phyloP scores from a whole-genome alignment of 2,888 invertebrate genomes.

The Drosophila kokeensis region DNA sequence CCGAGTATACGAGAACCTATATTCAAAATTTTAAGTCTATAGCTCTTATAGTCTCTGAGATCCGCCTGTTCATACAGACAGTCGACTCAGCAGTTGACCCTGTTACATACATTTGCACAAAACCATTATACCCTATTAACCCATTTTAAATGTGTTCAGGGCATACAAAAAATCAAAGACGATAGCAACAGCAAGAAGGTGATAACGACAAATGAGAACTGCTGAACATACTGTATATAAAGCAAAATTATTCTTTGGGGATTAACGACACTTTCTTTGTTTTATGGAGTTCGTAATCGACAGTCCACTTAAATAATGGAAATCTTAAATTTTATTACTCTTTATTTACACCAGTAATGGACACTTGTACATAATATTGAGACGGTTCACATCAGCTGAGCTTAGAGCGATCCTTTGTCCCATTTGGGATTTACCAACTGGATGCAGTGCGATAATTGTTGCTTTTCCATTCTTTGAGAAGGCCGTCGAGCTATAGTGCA shows the following conservation, averaged over 20 bases:
- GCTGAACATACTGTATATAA: not conserved
- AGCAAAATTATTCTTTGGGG: not conserved
- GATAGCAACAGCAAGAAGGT: not conserved
- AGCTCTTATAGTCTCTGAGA: too few relatives aligned
- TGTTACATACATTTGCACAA: too few relatives aligned
- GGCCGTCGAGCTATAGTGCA: slow-evolving; percentile 91
- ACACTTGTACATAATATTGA: slow-evolving; percentile 73
- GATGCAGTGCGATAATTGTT: slow-evolving; percentile 88
- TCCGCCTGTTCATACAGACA: too few relatives aligned
- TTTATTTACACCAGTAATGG: slow-evolving; percentile 27
- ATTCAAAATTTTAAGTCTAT: too few relatives aligned
- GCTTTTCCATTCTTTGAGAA: slow-evolving; percentile 89
- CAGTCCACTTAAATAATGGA: not conserved
- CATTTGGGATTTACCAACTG: slow-evolving; percentile 49
- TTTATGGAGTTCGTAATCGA: not conserved
- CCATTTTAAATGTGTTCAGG: too few relatives aligned
- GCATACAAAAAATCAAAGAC: not conserved
- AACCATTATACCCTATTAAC: too few relatives aligned
- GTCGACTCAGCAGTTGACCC: too few relatives aligned
- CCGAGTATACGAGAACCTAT: too few relatives aligned
- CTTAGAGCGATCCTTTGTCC: slow-evolving; percentile 65
- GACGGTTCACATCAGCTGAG: slow-evolving; percentile 51
- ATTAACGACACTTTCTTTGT: not conserved
- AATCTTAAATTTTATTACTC: not conserved
- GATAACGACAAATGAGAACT: not conserved